phyloP scores from a whole-genome alignment of 1,140 invertebrate genomes.

The Drosophila insularis region DNA sequence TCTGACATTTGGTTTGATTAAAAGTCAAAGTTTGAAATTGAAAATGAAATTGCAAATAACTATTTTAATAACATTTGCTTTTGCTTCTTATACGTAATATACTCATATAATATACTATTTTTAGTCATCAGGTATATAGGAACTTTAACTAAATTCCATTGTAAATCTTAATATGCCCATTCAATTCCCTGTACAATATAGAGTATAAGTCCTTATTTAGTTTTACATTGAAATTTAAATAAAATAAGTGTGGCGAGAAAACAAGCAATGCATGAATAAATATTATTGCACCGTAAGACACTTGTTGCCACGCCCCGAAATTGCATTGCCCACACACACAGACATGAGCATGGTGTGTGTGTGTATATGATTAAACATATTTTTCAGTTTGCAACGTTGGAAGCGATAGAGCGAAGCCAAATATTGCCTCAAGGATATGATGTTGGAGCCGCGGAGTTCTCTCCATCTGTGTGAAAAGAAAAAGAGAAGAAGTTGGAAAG shows the following conservation, averaged over 20 bases:
- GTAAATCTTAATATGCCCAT: too few relatives aligned
- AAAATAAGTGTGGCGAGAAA: neutral
- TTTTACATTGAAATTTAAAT: conserved; percentile 1
- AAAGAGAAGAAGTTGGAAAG: neutral
- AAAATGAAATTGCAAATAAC: neutral
- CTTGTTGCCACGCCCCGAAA: conserved; percentile 14
- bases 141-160: too few relatives aligned
- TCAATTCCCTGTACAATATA: too few relatives aligned
- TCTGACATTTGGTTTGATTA: neutral
- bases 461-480: neutral
- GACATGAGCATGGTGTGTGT: neutral
- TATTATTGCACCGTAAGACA: conserved; percentile 3
- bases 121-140: too few relatives aligned
- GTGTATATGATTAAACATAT: conserved; percentile 54
- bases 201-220: too few relatives aligned
- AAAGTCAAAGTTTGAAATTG: neutral
- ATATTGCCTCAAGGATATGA: conserved; percentile 33
- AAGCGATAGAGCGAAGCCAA: conserved; percentile 14
- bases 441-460: neutral
- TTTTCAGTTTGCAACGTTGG: conserved; percentile 34
- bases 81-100: too few relatives aligned
- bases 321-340: neutral
- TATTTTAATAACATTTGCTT: too few relatives aligned
- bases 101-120: too few relatives aligned
- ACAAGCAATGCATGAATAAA: conserved; percentile 4